Evolutionary conservation across 1,140 invertebrate species (phyloP), one percentile per base, ranked within the genome.

Genomic region (Pristionchus pacificus): DNA sequence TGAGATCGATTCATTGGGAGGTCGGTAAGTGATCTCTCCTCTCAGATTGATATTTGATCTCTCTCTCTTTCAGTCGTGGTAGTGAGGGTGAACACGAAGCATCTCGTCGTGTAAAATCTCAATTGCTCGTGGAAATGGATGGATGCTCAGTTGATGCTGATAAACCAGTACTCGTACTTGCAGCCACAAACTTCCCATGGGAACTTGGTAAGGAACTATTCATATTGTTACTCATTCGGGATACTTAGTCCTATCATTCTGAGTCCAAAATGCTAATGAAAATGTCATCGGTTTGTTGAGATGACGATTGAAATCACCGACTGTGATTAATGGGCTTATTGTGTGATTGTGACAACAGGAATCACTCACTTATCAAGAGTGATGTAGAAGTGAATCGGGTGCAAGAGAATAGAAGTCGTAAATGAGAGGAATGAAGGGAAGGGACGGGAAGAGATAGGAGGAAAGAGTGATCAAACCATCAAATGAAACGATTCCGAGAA

Each of bases 171-270:
- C 97, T 98, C 92, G 95, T 99, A 29, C 86, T 99, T 76, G 96
- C 95, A 10, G 97, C 97, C 13, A 99, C 97, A 0, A 99, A 99
- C 87, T 98, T 97, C 85, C 97, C 97, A 1, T 99, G 95, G 96
- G 95, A 98, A 84, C 92, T 99, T 72, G 97, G 99, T 85, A 96
- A 98, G 85, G 97, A 96, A 30, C 86, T 98, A 10, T 49, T 10
- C 38, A 10, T 19, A 10, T 27, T 87, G 94, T 49, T 49, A 10
- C 38, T 49, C 38, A 49, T 6, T 49, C n/a, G n/a, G n/a, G n/a
- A n/a, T n/a, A n/a, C n/a, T n/a, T n/a, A n/a, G n/a, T n/a, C n/a
- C n/a, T n/a, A n/a, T n/a, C n/a, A n/a, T n/a, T n/a, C n/a, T n/a
- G n/a, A n/a, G n/a, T n/a, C n/a, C n/a, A n/a, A n/a, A n/a, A n/a